Evolutionary conservation across 2,113 vertebrate species (phyloP).

Genomic region (Chlorocebus sabaeus): DNA sequence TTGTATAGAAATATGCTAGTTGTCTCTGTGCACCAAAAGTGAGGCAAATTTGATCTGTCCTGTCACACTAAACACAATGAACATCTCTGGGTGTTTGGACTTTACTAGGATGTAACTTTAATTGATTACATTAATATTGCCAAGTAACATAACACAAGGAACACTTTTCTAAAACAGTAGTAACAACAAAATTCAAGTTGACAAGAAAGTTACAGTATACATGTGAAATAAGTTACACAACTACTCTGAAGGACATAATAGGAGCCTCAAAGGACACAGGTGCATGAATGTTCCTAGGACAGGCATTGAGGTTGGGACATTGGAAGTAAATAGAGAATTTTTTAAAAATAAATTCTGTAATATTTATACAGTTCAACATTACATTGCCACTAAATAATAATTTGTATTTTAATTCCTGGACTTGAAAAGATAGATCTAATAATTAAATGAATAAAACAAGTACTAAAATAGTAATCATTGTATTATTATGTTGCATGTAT

Average conservation of each 20-base stretch:
- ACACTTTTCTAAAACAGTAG: not conserved
- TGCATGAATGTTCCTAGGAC: not conserved
- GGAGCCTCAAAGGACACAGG: not conserved
- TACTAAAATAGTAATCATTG: not conserved
- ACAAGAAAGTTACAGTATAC: not conserved
- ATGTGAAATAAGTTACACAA: not conserved
- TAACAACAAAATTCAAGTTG: not conserved
- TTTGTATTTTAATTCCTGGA: not conserved
- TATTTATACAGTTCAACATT: not conserved
- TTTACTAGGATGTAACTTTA: not conserved
- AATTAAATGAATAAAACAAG: not conserved
- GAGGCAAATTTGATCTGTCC: not conserved
- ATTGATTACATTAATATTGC: too few relatives aligned
- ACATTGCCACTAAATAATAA: too few relatives aligned
- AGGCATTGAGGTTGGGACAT: not conserved
- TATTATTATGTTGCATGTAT: not conserved
- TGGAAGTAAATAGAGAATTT: too few relatives aligned
- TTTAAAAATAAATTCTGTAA: not conserved
- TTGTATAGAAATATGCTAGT: too few relatives aligned
- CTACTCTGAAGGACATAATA: not conserved
- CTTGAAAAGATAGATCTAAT: not conserved
- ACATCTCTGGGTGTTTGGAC: not conserved
- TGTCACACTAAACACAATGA: fast-evolving
- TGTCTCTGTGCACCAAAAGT: fast-evolving
- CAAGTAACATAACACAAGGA: not conserved